phyloP scores from a whole-genome alignment of 53 echinoderm and acorn worm genomes.

The Luidia sarsii region DNA sequence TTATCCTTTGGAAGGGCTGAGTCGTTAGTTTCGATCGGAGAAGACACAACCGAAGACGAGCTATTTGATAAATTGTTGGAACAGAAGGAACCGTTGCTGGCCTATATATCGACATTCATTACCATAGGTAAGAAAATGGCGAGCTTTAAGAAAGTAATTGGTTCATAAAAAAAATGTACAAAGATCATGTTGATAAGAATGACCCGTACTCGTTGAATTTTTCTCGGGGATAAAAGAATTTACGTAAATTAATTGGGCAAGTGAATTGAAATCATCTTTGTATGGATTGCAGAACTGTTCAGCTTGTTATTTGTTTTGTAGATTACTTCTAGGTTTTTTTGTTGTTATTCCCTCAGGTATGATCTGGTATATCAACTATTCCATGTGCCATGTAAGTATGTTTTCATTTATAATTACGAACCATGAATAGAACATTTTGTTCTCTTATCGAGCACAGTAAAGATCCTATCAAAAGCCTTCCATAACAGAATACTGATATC shows the following conservation, averaged over 20 bases:
- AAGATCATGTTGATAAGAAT: neutral
- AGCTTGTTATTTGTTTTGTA: too few species aligned
- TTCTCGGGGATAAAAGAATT: neutral
- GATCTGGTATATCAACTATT: slow-evolving; percentile 65
- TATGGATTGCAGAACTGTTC: too few species aligned
- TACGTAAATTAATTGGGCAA: too few species aligned
- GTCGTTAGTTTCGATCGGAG: slow-evolving; percentile 4
- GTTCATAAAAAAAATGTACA: neutral
- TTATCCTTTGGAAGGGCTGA: slow-evolving; percentile 8
- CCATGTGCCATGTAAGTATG: slow-evolving; percentile 51
- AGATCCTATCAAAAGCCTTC: too few species aligned
- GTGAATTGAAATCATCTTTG: too few species aligned
- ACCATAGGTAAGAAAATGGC: slow-evolving; percentile 46
- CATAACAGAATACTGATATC: too few species aligned
- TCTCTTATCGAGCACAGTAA: too few species aligned
- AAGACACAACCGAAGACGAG: neutral
- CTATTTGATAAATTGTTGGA: slow-evolving; percentile 1
- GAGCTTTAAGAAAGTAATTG: neutral
- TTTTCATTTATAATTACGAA: too few species aligned
- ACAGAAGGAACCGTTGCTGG: slow-evolving; percentile 24
- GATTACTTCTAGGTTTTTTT: too few species aligned
- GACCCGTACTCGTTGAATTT: neutral
- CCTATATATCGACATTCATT: slow-evolving; percentile 54
- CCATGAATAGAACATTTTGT: too few species aligned
- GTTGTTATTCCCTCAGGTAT: too few species aligned